A percentile compares a stretch with the other conserved stretches of the same genome.
phyloP scores from a whole-genome alignment of 2,888 invertebrate species.

The Calliphora vomitoria region DNA sequence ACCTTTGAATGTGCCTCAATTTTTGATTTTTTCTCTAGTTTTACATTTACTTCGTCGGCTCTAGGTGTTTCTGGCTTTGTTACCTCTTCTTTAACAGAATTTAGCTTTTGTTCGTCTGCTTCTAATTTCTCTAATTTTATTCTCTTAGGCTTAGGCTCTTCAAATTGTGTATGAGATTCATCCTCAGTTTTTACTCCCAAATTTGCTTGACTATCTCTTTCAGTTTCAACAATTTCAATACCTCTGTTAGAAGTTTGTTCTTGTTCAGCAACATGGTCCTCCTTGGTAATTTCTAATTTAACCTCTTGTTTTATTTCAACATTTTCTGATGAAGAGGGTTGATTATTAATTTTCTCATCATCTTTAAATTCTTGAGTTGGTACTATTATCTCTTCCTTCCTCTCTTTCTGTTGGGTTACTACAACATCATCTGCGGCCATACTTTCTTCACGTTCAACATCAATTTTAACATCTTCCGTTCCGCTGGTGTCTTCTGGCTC shows the following conservation, averaged over 20 bases:
- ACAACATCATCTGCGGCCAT: slow-evolving; percentile 77
- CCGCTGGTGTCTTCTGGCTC: slow-evolving; percentile 83
- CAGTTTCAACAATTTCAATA: background rate
- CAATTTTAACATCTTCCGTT: slow-evolving; percentile 83
- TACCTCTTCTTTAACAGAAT: slow-evolving; percentile 35
- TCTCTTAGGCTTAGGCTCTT: slow-evolving; percentile 48
- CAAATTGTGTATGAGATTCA: slow-evolving; percentile 7
- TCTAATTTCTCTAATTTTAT: slow-evolving; percentile 69
- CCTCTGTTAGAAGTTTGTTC: background rate
- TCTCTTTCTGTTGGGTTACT: slow-evolving; percentile 63
- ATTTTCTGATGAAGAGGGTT: background rate
- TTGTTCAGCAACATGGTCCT: background rate
- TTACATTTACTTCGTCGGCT: slow-evolving; percentile 21
- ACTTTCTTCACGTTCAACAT: slow-evolving; percentile 83
- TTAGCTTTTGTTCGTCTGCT: slow-evolving; percentile 14
- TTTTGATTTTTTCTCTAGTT: slow-evolving; percentile 16
- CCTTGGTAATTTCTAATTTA: slow-evolving; percentile 17
- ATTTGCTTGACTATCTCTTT: background rate
- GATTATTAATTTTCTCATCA: background rate
- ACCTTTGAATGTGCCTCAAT: background rate
- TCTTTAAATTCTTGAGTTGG: background rate
- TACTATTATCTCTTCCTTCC: slow-evolving; percentile 27
- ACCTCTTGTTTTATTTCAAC: slow-evolving; percentile 43
- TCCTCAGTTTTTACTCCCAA: slow-evolving; percentile 55
- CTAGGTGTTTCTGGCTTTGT: slow-evolving; percentile 10